Base-by-base conservation (phyloP, 2,797 vertebrate genomes). In the Aythya fuligula region DNA sequence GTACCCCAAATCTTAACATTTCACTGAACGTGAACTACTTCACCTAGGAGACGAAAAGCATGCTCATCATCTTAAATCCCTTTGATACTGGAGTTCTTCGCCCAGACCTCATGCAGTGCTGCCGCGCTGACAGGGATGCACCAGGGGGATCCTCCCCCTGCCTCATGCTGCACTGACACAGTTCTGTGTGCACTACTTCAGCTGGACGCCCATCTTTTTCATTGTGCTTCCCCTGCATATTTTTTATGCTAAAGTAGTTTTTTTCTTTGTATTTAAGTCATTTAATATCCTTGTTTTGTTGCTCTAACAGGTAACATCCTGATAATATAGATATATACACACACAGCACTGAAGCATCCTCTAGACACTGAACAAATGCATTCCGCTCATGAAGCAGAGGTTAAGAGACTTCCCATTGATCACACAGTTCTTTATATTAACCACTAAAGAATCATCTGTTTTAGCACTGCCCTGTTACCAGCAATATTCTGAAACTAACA, bases 381-480 rank as follows among this genome's bases (percentile, higher is more conserved):
- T 93, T 94, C 91, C 38, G 49, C 58, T 87, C 39, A 36, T 43
- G 75, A 70, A 91, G 34, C 74, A 90, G 82, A 85, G 94, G 76
- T 92, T 89, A 89, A 94, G 80, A 94, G 80, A 93, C 61, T 90
- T 78, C 20, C 21, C 71, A 94, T 82, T 90, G 95, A 94, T 91
- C 83, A 95, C 53, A 86, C 73, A 87, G 67, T 41, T 79, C 64
- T 80, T 93, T 92, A 65, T 62, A 75, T 53, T 83, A 87, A 74
- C 75, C 58, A 65, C 82, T 54, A 32, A 74, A 74, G 73, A 72
- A 61, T 77, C 45, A 67, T 45, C 82, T 71, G 12, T 64, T 89
- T 51, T 53, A 83, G 73, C 38, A 43, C 54, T 74, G 72, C 27
- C 60, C 39, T 39, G 27, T 53, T 53, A 57, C 32, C 27, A 22